Evolutionary conservation across 64 coral and sea anemone genomes (phyloP).

Genomic region (Anthopleura sola): DNA sequence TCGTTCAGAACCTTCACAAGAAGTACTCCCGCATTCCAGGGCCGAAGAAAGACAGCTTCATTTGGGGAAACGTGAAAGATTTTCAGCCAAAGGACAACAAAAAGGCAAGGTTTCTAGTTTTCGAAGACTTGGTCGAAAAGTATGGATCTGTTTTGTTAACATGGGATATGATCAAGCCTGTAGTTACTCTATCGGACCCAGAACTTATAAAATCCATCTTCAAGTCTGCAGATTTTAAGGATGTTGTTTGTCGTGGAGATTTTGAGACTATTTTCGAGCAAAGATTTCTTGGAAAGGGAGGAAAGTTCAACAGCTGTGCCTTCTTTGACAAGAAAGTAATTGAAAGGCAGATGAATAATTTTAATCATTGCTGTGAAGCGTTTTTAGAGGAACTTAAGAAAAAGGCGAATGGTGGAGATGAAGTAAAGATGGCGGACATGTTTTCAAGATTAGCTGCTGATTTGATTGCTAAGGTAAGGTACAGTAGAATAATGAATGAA

Average conservation of each 20-base stretch:
- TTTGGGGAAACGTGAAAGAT: conserved; percentile 15
- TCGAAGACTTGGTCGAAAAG: conserved; percentile 7
- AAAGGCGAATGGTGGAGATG: background rate
- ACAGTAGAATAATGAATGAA: too few relatives aligned
- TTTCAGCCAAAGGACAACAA: background rate
- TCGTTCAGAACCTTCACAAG: conserved; percentile 15
- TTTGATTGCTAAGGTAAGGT: background rate
- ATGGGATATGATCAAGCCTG: background rate
- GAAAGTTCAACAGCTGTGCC: background rate
- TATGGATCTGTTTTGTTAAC: conserved; percentile 8
- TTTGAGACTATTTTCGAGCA: background rate
- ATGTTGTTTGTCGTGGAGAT: background rate
- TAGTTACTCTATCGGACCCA: conserved; percentile 13
- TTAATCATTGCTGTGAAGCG: background rate
- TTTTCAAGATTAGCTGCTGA: background rate
- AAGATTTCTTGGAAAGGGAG: conserved; percentile 10
- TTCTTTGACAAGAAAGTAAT: background rate
- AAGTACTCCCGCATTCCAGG: background rate
- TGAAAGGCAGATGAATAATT: conserved; percentile 1
- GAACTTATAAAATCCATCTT: background rate
- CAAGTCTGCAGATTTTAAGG: background rate
- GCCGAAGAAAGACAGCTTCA: background rate
- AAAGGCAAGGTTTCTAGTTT: background rate
- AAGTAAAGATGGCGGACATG: conserved; percentile 1
- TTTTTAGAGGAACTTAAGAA: background rate